Conservation (phyloP, 2,888 invertebrate species). For the Agrotis clavis region DNA sequence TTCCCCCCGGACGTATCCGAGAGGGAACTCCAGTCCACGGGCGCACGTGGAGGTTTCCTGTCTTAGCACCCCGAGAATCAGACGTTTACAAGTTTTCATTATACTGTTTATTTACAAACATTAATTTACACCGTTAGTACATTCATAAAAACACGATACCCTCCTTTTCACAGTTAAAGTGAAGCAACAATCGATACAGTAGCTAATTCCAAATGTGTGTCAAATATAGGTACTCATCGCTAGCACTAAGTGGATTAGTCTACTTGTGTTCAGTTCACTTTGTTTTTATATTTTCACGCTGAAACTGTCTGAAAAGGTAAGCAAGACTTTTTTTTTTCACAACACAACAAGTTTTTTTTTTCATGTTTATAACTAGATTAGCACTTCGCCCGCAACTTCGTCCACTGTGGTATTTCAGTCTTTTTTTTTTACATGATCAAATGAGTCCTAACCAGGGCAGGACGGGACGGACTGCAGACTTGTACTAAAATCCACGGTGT, state of each 20-base stretch:
- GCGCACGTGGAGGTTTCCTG: too few relatives aligned
- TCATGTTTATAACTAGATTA: too few relatives aligned
- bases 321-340: not conserved
- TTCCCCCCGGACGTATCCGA: too few relatives aligned
- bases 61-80: too few relatives aligned
- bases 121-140: not conserved
- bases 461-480: too few relatives aligned
- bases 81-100: not conserved
- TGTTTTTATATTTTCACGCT: conserved; percentile 18
- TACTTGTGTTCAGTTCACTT: not conserved
- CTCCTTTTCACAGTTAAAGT: conserved; percentile 27
- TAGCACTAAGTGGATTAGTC: conserved; percentile 42
- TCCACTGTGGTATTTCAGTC: too few relatives aligned
- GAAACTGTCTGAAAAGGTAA: not conserved
- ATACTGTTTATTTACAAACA: conserved; percentile 3
- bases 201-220: conserved; percentile 45
- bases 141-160: conserved; percentile 8
- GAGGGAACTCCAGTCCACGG: too few relatives aligned
- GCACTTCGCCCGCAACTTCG: too few relatives aligned
- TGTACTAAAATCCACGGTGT: too few relatives aligned
- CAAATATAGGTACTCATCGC: conserved; percentile 30
- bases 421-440: too few relatives aligned
- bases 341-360: too few relatives aligned
- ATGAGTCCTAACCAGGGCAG: too few relatives aligned
- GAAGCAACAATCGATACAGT: conserved; percentile 44